phyloP scores from a whole-genome alignment of 2,113 vertebrate genomes.

The Melanerpes aurifrons region DNA sequence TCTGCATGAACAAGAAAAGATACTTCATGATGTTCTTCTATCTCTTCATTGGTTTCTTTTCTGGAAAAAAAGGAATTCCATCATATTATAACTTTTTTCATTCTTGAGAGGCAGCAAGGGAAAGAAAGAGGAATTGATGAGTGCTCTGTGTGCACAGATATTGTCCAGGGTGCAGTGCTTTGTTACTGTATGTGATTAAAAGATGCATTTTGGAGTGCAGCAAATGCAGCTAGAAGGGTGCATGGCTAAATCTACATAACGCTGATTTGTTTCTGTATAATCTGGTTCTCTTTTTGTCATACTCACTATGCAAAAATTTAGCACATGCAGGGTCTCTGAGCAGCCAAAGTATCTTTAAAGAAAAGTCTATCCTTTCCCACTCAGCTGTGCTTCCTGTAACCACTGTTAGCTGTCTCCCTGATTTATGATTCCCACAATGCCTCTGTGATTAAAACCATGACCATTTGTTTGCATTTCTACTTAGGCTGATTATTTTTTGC shows the following conservation, averaged over 20 bases:
- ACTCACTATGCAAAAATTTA: neutral
- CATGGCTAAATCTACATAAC: neutral
- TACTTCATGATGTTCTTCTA: neutral
- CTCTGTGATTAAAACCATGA: slow-evolving; percentile 45
- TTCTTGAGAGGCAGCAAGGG: neutral
- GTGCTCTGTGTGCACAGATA: fast-evolving
- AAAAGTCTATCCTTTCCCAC: neutral
- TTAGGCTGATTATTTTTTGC: slow-evolving; percentile 27
- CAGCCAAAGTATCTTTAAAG: neutral
- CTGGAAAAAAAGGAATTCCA: neutral
- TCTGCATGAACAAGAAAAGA: neutral
- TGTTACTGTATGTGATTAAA: neutral
- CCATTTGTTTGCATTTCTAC: slow-evolving; percentile 36
- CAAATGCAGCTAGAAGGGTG: neutral
- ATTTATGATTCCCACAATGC: slow-evolving; percentile 36
- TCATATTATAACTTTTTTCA: neutral
- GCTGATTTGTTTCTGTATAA: neutral
- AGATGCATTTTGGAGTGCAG: neutral
- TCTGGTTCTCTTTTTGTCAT: neutral
- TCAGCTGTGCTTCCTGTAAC: slow-evolving; percentile 10
- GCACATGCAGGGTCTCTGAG: neutral
- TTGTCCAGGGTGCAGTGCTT: fast-evolving
- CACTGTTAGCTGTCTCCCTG: neutral
- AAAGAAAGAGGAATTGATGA: neutral
- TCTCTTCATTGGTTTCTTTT: neutral